Conservation (phyloP, 2,113 vertebrate genomes). For the Vulpes ferrilata region DNA sequence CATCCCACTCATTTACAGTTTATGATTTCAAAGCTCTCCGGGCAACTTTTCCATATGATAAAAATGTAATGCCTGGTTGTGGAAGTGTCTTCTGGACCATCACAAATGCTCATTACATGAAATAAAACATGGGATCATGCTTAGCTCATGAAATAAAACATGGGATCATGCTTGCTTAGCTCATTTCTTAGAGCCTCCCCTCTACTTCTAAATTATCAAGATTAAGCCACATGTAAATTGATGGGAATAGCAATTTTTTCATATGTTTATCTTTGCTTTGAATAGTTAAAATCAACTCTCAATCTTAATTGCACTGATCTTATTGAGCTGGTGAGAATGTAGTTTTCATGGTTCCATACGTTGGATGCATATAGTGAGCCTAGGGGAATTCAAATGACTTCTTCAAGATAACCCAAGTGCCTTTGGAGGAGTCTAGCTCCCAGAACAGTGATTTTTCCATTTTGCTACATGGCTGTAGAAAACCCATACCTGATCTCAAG, state of each 20-base stretch:
- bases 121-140: not conserved
- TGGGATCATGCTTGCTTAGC: no score
- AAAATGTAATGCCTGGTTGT: conserved; percentile 4
- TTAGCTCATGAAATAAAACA: conserved; percentile 2
- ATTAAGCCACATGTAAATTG: not conserved
- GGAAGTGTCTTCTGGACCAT: not conserved
- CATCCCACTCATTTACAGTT: not conserved
- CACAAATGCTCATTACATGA: not conserved
- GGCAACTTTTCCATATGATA: not conserved
- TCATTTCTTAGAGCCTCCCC: not conserved
- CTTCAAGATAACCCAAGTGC: conserved; percentile 16
- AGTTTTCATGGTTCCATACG: not conserved
- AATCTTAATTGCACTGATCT: not conserved
- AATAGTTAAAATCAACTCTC: conserved; percentile 39
- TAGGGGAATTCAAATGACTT: conserved; percentile 33
- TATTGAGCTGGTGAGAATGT: not conserved
- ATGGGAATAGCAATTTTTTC: not conserved
- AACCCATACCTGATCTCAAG: conserved; percentile 42
- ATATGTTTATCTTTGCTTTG: not conserved
- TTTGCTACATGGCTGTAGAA: conserved; percentile 2
- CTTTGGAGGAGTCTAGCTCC: not conserved
- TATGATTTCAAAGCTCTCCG: not conserved
- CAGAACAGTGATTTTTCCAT: conserved; percentile 51
- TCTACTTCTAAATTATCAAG: not conserved
- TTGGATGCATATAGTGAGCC: conserved; percentile 27